Evolutionary conservation across 1,140 invertebrate species (phyloP), one percentile per base, ranked within the genome.

Genomic region (Papilio polytes): DNA sequence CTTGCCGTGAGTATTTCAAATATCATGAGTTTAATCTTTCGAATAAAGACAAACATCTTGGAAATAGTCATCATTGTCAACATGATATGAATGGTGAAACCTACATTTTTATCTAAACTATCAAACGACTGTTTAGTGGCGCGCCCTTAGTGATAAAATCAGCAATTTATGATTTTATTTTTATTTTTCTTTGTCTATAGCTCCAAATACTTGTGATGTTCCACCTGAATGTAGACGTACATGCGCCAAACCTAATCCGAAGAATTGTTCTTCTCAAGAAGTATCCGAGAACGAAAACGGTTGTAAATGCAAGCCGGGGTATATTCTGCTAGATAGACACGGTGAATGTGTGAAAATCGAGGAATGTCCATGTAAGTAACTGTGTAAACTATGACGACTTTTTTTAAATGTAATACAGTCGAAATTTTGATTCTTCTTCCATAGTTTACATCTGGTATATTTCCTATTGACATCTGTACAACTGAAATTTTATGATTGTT

Each of bases 291-390:
- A 84, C 9, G 15, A 80, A 31, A 46, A 84, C 13, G 81, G 81
- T 1, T 83, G 85, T 74, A 70, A 82, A 46, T 85, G 86, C 56
- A 22, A 84, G 66, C 31, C 70, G 22, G 86, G 86, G 8, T 85
- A 82, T 26, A 77, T 87, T 10, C 59, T 87, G 9, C 83, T 85
- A n/a, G 78, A 84, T 26, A 26, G 36, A 80, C 74, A 74, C 46
- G 86, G 86, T 9, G 51, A 82, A 22, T 87, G 86, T 77, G 81
- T 87, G 2, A 83, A 74, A 74, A 82, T 87, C 73, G 82, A 85
- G 77, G 78, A 85, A n/a, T 87, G 86, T 53, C 86, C 84, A 56
- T 78, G 86, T 87, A 84, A 84, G 83, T 82, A 56, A 15, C 46
- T 48, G 51, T 48, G 12, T 15, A 48, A 13, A 48, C 13, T 48